A percentile compares a stretch with the other conserved stretches of the same genome.
Evolutionary conservation across 2,113 vertebrate species (phyloP).

Genomic region (Cyanoliseus patagonus): DNA sequence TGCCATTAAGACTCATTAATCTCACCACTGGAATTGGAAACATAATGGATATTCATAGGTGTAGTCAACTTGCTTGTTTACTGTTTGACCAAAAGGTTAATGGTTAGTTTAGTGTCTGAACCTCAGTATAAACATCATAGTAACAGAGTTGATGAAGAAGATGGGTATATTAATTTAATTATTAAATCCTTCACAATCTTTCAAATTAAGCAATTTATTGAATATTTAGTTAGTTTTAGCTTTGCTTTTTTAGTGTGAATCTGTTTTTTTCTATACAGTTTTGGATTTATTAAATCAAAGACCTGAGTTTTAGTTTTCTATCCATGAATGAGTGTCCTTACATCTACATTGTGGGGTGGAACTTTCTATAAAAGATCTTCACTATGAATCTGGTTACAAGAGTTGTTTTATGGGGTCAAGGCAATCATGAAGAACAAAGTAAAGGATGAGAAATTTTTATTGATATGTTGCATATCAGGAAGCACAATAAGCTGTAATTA

Average conservation of each 20-base stretch:
- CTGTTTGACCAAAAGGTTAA: neutral
- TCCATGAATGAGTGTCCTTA: neutral
- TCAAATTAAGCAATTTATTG: neutral
- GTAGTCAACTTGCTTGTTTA: neutral
- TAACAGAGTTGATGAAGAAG: neutral
- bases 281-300: neutral
- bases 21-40: neutral
- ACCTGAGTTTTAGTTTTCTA: neutral
- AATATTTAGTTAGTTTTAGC: neutral
- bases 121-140: neutral
- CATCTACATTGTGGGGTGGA: neutral
- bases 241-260: neutral
- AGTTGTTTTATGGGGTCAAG: neutral
- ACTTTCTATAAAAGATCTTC: neutral
- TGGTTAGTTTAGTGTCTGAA: neutral
- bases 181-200: neutral
- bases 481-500: neutral
- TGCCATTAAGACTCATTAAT: neutral
- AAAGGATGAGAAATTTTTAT: neutral
- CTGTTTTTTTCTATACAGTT: neutral
- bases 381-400: neutral
- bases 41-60: neutral
- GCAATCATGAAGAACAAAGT: neutral
- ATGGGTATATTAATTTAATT: neutral
- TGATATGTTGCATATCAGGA: neutral